phyloP scores from a whole-genome alignment of 2,888 invertebrate genomes.

The Abrostola tripartita region DNA sequence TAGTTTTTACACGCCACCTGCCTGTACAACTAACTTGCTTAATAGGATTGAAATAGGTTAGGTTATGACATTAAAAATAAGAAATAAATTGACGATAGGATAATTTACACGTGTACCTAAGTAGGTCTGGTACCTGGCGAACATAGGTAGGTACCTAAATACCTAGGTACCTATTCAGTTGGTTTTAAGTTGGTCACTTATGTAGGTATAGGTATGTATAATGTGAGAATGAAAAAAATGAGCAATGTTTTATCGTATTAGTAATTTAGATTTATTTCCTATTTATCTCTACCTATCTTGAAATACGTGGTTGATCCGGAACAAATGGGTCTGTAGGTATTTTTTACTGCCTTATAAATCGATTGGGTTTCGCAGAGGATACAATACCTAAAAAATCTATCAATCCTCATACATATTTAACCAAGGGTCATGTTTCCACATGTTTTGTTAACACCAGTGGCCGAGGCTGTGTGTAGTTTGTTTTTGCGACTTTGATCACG shows the following conservation, averaged over 20 bases:
- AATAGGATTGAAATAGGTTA: neutral
- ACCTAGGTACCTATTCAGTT: too few relatives aligned
- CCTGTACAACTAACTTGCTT: neutral
- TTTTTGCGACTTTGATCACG: neutral
- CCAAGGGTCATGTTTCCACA: neutral
- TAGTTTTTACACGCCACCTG: conserved; percentile 13
- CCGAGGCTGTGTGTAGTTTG: neutral
- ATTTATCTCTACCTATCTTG: neutral
- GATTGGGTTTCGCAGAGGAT: neutral
- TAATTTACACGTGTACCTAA: too few relatives aligned
- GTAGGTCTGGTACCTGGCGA: too few relatives aligned
- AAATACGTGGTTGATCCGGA: neutral
- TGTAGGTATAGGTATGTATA: neutral
- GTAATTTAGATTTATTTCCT: neutral
- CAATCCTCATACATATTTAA: neutral
- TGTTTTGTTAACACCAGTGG: neutral
- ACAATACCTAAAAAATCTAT: conserved; percentile 6
- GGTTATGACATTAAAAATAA: too few relatives aligned
- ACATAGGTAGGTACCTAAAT: too few relatives aligned
- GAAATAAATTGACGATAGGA: too few relatives aligned
- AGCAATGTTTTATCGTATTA: neutral
- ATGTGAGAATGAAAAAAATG: neutral
- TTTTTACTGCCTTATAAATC: conserved; percentile 1
- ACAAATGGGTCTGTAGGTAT: neutral
- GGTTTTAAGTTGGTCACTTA: too few relatives aligned